Conservation (phyloP, 2,113 vertebrate genomes). For the Siniperca knerii region DNA sequence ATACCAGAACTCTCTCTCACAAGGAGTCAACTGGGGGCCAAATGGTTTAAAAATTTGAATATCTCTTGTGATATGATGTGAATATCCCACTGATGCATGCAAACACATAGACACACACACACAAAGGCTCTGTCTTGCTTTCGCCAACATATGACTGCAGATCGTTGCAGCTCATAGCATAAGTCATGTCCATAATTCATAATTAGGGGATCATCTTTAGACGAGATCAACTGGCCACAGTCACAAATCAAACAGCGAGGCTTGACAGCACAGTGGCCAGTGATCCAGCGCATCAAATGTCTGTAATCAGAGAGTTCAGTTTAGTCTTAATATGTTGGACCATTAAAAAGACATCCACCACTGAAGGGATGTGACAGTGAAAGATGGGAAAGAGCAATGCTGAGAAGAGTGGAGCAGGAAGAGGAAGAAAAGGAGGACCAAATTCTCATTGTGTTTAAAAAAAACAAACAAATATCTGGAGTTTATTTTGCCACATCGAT, state of each 20-base stretch:
- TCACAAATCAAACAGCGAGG: slow-evolving; percentile 45
- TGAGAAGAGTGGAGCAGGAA: neutral
- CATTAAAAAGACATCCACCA: slow-evolving; percentile 63
- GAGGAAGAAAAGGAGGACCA: neutral
- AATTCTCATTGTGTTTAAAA: neutral
- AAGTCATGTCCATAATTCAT: slow-evolving; percentile 7
- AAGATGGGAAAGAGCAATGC: slow-evolving; percentile 33
- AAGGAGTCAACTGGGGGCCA: neutral
- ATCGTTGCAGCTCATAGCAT: neutral
- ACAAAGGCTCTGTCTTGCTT: neutral
- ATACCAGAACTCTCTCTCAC: neutral
- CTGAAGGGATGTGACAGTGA: slow-evolving; percentile 46
- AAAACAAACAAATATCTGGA: neutral
- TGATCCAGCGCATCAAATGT: slow-evolving; percentile 32
- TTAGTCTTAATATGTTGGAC: slow-evolving; percentile 55
- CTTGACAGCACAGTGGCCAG: slow-evolving; percentile 32
- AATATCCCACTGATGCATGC: neutral
- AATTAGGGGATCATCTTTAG: slow-evolving; percentile 24
- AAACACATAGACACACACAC: neutral
- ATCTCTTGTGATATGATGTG: neutral
- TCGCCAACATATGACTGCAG: slow-evolving; percentile 1
- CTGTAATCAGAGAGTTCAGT: slow-evolving; percentile 51
- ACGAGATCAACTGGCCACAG: slow-evolving; percentile 39
- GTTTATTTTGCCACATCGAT: neutral
- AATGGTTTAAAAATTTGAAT: neutral